These are phyloP conservation scores for Empidonax traillii DNA, from an alignment of 2,113 vertebrate genomes.

Conservation along the genomic window DNA sequence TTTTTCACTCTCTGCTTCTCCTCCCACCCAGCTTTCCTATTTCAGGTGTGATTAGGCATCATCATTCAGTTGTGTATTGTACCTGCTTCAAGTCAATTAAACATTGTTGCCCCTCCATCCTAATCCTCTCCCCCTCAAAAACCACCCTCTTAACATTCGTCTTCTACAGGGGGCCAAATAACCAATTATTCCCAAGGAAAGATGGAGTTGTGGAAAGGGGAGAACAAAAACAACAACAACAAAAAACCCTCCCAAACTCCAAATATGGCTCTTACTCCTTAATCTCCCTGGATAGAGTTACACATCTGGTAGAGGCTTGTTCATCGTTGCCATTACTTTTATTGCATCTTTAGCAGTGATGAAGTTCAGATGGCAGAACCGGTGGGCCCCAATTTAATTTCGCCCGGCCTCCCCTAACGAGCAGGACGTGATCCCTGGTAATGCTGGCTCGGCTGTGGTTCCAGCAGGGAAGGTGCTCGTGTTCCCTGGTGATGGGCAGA, in stretches of 20 bases:
- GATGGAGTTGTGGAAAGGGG: not conserved
- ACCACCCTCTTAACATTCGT: not conserved
- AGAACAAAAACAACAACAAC: not conserved
- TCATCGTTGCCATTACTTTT: constrained; percentile 40
- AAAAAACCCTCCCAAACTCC: not conserved
- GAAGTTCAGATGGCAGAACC: constrained; percentile 53
- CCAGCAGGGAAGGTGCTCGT: not conserved
- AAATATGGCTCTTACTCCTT: not conserved
- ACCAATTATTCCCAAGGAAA: not conserved
- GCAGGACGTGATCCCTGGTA: not conserved
- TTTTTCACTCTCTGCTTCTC: not conserved
- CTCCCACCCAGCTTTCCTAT: not conserved
- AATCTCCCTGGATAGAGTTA: constrained; percentile 39
- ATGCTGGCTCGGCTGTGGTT: not conserved
- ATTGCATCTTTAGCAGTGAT: constrained; percentile 57
- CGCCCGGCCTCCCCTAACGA: not conserved
- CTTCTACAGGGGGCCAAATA: not conserved
- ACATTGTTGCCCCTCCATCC: not conserved
- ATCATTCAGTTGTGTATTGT: not conserved
- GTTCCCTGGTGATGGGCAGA: not conserved
- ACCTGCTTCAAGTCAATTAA: not conserved
- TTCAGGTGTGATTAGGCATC: not conserved
- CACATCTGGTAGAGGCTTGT: constrained; percentile 60
- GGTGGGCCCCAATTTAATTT: constrained; percentile 59
- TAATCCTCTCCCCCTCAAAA: not conserved